phyloP scores from a whole-genome alignment of 2,113 vertebrate species.

The Colossoma macropomum region DNA sequence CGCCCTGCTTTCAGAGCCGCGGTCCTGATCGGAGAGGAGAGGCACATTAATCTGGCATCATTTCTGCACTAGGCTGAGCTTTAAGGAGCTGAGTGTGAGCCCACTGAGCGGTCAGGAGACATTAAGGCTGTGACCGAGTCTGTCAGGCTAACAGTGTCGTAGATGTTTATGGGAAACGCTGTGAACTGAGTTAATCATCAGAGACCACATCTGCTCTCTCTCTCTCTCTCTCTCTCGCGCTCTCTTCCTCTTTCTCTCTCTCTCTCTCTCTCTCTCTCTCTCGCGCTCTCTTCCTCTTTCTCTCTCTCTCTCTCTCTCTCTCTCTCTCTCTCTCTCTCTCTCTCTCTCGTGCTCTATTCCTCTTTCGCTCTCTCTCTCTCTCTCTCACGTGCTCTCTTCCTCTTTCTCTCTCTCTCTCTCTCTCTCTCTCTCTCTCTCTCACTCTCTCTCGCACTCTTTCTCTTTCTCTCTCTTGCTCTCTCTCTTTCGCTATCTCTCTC shows the following conservation, averaged over 20 bases:
- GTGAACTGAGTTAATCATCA: not conserved
- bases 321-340: not conserved
- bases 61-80: not conserved
- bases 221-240: conserved; percentile 13
- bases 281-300: not conserved
- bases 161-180: conserved; percentile 15
- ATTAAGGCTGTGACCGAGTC: not conserved
- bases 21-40: not conserved
- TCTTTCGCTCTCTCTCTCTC: not conserved
- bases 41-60: not conserved
- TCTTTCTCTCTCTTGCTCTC: no score
- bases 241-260: not conserved
- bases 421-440: not conserved
- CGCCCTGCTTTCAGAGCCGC: not conserved
- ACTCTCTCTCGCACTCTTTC: not conserved
- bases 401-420: not conserved
- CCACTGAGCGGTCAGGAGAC: not conserved
- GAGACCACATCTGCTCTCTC: not conserved
- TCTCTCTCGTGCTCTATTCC: not conserved
- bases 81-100: not conserved
- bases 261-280: not conserved
- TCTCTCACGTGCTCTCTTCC: not conserved
- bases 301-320: not conserved
- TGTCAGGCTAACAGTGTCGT: not conserved
- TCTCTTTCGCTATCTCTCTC: no score